phyloP scores from a whole-genome alignment of 2,888 invertebrate genomes.

The Fabriciana adippe region DNA sequence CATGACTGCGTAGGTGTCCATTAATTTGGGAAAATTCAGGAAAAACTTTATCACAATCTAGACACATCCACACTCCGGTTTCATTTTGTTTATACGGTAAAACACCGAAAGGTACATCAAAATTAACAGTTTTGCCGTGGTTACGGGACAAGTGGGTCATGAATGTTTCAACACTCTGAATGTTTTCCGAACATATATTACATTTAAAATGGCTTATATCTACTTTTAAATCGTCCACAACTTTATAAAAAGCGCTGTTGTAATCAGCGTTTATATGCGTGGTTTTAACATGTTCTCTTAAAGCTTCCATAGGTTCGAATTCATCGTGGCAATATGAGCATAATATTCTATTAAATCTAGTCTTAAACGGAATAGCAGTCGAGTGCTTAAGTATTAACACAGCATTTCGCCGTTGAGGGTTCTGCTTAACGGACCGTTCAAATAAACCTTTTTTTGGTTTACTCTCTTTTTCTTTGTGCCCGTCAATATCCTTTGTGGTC shows the following conservation, averaged over 20 bases:
- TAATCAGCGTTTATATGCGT: conserved; percentile 66
- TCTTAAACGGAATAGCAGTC: conserved; percentile 74
- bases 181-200: conserved; percentile 59
- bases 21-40: conserved; percentile 72
- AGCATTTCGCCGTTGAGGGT: conserved; percentile 75
- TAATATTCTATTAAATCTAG: conserved; percentile 72
- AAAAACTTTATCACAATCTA: conserved; percentile 71
- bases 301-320: conserved; percentile 67
- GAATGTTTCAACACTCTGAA: conserved; percentile 61
- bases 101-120: conserved; percentile 70
- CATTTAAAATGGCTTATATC: conserved; percentile 73
- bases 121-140: conserved; percentile 66
- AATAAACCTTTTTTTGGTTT: conserved; percentile 77
- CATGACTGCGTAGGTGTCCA: conserved; percentile 68
- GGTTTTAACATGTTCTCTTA: conserved; percentile 66
- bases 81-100: conserved; percentile 69
- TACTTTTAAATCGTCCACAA: conserved; percentile 70
- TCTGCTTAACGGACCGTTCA: conserved; percentile 76
- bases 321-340: conserved; percentile 77
- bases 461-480: conserved; percentile 63
- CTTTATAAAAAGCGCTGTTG: conserved; percentile 75
- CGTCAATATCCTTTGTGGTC: conserved; percentile 67
- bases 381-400: conserved; percentile 71
- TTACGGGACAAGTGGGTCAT: conserved; percentile 68
- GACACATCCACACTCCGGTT: conserved; percentile 67